These are phyloP conservation scores for Orchestia grillus DNA, from an alignment of 1,140 invertebrate species.

Conservation along the genomic window DNA sequence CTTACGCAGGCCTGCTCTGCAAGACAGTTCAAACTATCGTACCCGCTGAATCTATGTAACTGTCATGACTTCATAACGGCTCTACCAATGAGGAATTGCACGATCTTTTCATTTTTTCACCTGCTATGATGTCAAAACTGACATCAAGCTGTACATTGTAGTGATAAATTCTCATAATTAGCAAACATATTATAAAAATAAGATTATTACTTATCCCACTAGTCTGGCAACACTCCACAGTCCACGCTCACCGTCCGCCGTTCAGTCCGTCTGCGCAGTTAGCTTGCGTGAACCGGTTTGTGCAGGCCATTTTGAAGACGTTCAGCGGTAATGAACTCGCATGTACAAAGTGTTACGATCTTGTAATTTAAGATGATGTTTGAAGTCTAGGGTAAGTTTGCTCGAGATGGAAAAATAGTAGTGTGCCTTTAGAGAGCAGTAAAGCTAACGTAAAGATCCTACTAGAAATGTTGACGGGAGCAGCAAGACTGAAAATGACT, in stretches of 20 bases:
- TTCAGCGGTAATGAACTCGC: neutral
- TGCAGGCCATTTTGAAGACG: neutral
- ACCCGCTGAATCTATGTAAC: too few species aligned
- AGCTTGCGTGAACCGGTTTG: constrained; percentile 5
- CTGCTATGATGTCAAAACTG: too few species aligned
- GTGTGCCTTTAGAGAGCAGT: neutral
- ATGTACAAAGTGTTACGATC: neutral
- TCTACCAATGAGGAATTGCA: too few species aligned
- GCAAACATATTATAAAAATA: neutral
- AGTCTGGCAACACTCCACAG: neutral
- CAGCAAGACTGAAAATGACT: neutral
- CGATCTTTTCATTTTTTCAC: too few species aligned
- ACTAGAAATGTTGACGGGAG: neutral
- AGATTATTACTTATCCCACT: neutral
- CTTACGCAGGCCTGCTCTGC: too few species aligned
- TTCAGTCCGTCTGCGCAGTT: constrained; percentile 5
- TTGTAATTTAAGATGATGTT: neutral
- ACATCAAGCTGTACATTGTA: too few species aligned
- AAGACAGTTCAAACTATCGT: too few species aligned
- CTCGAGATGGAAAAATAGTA: neutral
- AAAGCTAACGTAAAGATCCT: neutral
- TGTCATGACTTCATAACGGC: too few species aligned
- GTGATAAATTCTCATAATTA: too few species aligned
- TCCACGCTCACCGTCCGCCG: neutral
- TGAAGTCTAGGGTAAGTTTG: neutral